Percentiles rank a stretch among this genome's conserved stretches.
Evolutionary conservation across 2,797 vertebrate genomes (phyloP).

Genomic region (Pangasius djambal): DNA sequence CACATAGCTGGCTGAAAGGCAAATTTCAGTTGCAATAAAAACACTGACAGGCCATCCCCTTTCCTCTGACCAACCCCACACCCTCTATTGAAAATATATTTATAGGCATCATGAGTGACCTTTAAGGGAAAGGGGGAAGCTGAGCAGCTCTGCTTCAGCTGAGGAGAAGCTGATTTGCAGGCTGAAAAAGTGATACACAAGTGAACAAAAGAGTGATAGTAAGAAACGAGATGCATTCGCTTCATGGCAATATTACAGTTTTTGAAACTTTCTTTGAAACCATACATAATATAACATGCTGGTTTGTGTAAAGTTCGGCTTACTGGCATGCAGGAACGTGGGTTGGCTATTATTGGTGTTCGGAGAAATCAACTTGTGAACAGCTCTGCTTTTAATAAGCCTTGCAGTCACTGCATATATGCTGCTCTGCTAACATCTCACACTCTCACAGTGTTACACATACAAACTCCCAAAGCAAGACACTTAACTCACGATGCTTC

Average conservation of each 20-base stretch:
- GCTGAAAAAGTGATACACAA: background rate
- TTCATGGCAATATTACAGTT: background rate
- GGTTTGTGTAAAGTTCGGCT: background rate
- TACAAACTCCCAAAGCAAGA: background rate
- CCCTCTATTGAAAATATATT: conserved; percentile 28
- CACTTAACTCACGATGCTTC: background rate
- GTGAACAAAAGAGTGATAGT: background rate
- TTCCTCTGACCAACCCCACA: conserved; percentile 15
- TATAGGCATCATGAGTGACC: conserved; percentile 33
- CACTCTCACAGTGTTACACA: background rate
- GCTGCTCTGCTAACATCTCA: background rate
- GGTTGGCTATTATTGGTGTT: conserved; percentile 7
- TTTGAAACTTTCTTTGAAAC: background rate
- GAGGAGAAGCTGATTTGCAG: background rate
- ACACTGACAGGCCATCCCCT: conserved; percentile 21
- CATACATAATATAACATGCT: background rate
- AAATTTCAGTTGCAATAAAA: conserved; percentile 25
- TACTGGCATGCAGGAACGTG: background rate
- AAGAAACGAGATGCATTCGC: background rate
- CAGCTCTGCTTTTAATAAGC: background rate
- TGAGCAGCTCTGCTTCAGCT: conserved; percentile 2
- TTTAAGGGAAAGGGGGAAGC: conserved; percentile 11
- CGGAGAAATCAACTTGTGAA: background rate
- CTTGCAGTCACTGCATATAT: background rate
- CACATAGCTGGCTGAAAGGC: conserved; percentile 5